These are phyloP conservation scores for Ibycter americanus DNA, from an alignment of 2,797 vertebrate genomes.

Conservation along the genomic window DNA sequence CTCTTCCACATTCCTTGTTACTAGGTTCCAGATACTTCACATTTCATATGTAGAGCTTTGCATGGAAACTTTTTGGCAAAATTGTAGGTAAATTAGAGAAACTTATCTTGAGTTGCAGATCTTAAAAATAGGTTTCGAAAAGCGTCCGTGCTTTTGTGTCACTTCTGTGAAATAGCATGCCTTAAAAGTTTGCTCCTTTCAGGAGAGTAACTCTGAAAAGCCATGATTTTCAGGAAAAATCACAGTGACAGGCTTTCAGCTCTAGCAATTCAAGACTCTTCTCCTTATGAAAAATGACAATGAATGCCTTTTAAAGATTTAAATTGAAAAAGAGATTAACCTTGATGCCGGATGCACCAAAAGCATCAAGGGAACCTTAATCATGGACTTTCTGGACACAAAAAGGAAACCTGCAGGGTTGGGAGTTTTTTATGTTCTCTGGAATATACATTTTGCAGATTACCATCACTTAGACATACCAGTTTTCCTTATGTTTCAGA, in stretches of 20 bases:
- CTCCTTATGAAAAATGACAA: constrained; percentile 9
- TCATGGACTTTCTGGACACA: not conserved
- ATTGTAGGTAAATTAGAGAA: not conserved
- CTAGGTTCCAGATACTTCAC: not conserved
- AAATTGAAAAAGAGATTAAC: not conserved
- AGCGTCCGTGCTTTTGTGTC: not conserved
- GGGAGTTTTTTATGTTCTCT: not conserved
- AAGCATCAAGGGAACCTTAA: not conserved
- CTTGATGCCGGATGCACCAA: not conserved
- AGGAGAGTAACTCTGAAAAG: constrained; percentile 18
- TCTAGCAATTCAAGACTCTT: not conserved
- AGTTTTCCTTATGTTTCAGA: not conserved
- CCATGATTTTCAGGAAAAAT: constrained; percentile 44
- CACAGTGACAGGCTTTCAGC: constrained; percentile 23
- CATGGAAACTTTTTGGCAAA: not conserved
- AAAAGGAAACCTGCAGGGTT: not conserved
- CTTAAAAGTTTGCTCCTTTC: constrained; percentile 31
- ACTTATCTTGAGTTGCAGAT: not conserved
- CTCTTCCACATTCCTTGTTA: not conserved
- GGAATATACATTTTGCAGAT: not conserved
- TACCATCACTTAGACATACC: not conserved
- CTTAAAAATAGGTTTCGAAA: constrained; percentile 10
- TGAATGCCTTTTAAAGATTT: constrained; percentile 9
- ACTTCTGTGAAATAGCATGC: not conserved
- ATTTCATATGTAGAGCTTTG: not conserved